phyloP scores from a whole-genome alignment of 2,888 invertebrate genomes.

The Oxystoma pomonae region DNA sequence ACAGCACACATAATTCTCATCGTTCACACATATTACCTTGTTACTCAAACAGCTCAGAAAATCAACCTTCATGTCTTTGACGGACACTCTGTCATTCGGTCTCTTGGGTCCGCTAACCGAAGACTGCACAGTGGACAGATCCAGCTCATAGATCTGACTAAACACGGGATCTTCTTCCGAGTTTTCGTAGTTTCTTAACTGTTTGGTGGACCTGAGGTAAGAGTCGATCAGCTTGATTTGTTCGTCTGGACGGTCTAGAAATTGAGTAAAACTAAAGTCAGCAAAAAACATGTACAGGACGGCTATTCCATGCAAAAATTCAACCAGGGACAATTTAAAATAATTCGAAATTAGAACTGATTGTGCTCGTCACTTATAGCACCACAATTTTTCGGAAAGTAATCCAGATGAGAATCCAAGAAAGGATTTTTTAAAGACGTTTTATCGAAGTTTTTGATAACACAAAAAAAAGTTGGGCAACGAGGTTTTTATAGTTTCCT shows the following conservation, averaged over 20 bases:
- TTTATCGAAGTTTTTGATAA: too few relatives aligned
- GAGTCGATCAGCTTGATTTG: slow-evolving; percentile 74
- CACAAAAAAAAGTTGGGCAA: too few relatives aligned
- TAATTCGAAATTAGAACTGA: too few relatives aligned
- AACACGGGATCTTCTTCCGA: slow-evolving; percentile 76
- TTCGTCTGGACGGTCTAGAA: slow-evolving; percentile 70
- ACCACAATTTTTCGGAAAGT: too few relatives aligned
- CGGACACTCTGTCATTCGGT: slow-evolving; percentile 93
- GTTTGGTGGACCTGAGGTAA: slow-evolving; percentile 76
- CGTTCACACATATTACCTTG: too few relatives aligned
- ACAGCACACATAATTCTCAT: too few relatives aligned
- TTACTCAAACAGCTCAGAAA: slow-evolving; percentile 79
- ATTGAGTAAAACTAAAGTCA: too few relatives aligned
- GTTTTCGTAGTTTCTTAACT: slow-evolving; percentile 80
- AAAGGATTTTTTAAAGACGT: too few relatives aligned
- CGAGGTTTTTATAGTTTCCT: too few relatives aligned
- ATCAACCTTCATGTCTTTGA: slow-evolving; percentile 85
- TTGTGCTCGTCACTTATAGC: too few relatives aligned
- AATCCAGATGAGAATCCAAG: too few relatives aligned
- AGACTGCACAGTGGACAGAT: slow-evolving; percentile 84
- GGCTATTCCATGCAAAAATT: not conserved
- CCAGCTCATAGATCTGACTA: slow-evolving; percentile 80
- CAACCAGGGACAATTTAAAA: too few relatives aligned
- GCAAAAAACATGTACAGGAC: not conserved
- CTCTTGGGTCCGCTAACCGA: slow-evolving; percentile 96